A percentile compares a stretch with the other conserved stretches of the same genome.
Conservation (phyloP, 1,140 invertebrate genomes). For the Aplysia californica region DNA sequence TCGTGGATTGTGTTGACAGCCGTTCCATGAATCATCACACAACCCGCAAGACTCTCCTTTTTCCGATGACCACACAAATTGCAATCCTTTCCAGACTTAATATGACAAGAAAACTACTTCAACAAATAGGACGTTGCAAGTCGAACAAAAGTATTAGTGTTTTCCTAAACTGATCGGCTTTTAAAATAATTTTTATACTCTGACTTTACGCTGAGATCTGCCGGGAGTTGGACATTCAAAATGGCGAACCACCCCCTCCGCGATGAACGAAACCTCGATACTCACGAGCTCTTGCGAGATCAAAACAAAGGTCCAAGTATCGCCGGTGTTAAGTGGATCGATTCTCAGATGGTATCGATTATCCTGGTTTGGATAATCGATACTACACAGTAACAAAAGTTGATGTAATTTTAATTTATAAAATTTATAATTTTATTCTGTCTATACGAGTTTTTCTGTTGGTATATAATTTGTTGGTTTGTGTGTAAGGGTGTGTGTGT, state of each 20-base stretch:
- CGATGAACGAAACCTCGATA: background rate
- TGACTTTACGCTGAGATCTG: no score
- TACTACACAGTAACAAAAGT: no score
- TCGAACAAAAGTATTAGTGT: background rate
- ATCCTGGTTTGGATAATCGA: no score
- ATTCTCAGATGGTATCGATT: no score
- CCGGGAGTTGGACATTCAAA: conserved; percentile 36
- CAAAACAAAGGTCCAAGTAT: no score
- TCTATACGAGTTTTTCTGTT: no score
- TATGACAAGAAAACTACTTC: background rate
- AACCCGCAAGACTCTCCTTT: conserved; percentile 13
- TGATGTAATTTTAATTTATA: no score
- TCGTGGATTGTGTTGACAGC: conserved; percentile 28
- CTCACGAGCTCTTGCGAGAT: no score
- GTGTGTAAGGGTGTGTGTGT: no score
- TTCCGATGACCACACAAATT: background rate
- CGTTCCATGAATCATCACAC: conserved; percentile 38
- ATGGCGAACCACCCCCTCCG: conserved; percentile 40
- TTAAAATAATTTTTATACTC: background rate
- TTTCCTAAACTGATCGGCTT: background rate
- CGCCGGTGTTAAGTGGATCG: no score
- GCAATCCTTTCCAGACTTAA: background rate
- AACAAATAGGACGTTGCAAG: background rate
- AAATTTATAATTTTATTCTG: no score
- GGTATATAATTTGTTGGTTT: no score